These are phyloP conservation scores for Procambarus clarkii DNA, from an alignment of 1,140 invertebrate species.

Conservation along the genomic window DNA sequence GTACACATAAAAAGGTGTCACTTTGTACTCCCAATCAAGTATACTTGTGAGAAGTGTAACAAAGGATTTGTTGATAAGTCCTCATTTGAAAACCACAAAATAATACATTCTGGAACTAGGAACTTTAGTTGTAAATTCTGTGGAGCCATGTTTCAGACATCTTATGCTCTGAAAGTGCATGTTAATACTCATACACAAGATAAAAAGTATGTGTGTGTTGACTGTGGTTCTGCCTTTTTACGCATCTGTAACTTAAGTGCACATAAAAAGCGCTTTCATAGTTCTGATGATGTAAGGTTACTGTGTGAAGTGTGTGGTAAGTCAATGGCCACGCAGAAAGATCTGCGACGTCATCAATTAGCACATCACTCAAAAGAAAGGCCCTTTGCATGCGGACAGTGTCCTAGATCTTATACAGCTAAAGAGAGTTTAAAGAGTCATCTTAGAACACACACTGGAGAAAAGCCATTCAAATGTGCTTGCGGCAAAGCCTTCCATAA, in stretches of 20 bases:
- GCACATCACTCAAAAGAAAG: slow-evolving; percentile 37
- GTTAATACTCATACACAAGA: slow-evolving; percentile 50
- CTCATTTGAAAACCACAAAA: slow-evolving; percentile 42
- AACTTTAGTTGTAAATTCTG: slow-evolving; percentile 45
- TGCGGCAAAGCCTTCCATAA: slow-evolving; percentile 48
- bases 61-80: slow-evolving; percentile 55
- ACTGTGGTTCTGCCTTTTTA: slow-evolving; percentile 48
- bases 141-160: slow-evolving; percentile 26
- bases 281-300: slow-evolving; percentile 27
- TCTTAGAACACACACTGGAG: slow-evolving; percentile 34
- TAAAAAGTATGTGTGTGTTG: slow-evolving; percentile 39
- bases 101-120: slow-evolving; percentile 29
- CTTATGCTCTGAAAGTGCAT: slow-evolving; percentile 41
- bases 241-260: slow-evolving; percentile 43
- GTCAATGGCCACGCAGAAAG: slow-evolving; percentile 19
- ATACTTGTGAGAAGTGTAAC: slow-evolving; percentile 50
- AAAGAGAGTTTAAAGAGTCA: slow-evolving; percentile 44
- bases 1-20: slow-evolving; percentile 53
- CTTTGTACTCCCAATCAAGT: slow-evolving; percentile 51
- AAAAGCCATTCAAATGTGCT: slow-evolving; percentile 25
- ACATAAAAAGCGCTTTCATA: slow-evolving; percentile 50
- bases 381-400: slow-evolving; percentile 24
- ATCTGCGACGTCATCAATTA: slow-evolving; percentile 34
- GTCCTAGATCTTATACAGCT: slow-evolving; percentile 8
- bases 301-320: slow-evolving; percentile 50